Conservation (phyloP, 1,140 invertebrate genomes). For the Panagrolaimus sp. region DNA sequence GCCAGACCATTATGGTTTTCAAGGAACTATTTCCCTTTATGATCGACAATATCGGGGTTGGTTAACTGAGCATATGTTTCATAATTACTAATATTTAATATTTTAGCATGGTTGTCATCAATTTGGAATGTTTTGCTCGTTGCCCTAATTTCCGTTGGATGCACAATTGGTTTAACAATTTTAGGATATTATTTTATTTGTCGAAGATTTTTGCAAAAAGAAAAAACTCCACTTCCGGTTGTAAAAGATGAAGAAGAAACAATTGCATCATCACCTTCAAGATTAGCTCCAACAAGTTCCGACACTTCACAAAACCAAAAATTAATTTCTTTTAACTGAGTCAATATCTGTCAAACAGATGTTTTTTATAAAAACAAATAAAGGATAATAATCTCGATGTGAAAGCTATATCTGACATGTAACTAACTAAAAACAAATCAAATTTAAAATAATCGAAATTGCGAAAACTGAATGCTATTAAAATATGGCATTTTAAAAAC, state of each 20-base stretch:
- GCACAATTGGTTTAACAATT: background rate
- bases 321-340: no score
- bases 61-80: background rate
- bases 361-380: no score
- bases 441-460: no score
- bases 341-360: no score
- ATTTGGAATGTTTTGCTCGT: conserved; percentile 5
- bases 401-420: no score
- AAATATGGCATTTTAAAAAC: no score
- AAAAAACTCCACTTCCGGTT: background rate
- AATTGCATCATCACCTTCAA: background rate
- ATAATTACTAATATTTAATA: background rate
- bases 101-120: background rate
- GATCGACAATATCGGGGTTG: background rate
- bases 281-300: no score
- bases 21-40: conserved; percentile 25
- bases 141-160: background rate
- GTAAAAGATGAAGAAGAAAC: conserved; percentile 12
- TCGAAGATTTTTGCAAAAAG: conserved; percentile 8
- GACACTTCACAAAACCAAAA: no score
- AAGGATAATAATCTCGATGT: no score
- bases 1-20: conserved; percentile 33
- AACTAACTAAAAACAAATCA: no score
- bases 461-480: no score
- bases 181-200: background rate